Evolutionary conservation across 1,140 invertebrate species (phyloP).

Genomic region (Drosophila novamexicana): DNA sequence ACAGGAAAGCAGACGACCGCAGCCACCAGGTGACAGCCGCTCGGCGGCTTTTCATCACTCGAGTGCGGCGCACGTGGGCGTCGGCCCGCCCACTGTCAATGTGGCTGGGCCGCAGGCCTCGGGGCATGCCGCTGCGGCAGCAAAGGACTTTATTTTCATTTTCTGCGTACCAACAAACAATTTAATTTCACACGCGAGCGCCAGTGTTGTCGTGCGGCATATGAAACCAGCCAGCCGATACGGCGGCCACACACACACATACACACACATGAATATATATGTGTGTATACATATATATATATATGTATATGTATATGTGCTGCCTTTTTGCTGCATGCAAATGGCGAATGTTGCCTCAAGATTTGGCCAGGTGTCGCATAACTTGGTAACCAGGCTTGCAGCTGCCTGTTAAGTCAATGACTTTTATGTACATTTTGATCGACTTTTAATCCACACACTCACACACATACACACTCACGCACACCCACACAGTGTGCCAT

Average conservation of each 20-base stretch:
- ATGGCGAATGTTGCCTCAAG: constrained; percentile 64
- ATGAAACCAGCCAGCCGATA: constrained; percentile 68
- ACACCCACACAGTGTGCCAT: constrained; percentile 3
- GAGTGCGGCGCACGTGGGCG: constrained; percentile 2
- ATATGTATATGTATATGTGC: neutral
- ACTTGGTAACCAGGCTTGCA: constrained; percentile 28
- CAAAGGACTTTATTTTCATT: constrained; percentile 74
- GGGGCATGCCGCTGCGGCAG: constrained; percentile 17
- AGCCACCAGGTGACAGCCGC: constrained; percentile 45
- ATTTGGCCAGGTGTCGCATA: constrained; percentile 62
- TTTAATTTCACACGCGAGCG: constrained; percentile 82
- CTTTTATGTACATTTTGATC: constrained; percentile 82
- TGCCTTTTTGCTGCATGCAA: constrained; percentile 38
- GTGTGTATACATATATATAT: neutral
- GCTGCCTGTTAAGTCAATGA: constrained; percentile 76
- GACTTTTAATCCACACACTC: constrained; percentile 75
- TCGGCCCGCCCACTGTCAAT: constrained; percentile 4
- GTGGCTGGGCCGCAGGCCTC: constrained; percentile 13
- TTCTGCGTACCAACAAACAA: constrained; percentile 79
- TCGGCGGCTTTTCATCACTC: constrained; percentile 55
- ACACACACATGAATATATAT: constrained; percentile 1
- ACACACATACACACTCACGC: constrained; percentile 9
- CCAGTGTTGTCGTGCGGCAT: constrained; percentile 79
- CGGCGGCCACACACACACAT: constrained; percentile 14
- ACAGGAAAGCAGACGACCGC: constrained; percentile 27